Conservation (phyloP, 2,113 vertebrate species). For the Piprites chloris region DNA sequence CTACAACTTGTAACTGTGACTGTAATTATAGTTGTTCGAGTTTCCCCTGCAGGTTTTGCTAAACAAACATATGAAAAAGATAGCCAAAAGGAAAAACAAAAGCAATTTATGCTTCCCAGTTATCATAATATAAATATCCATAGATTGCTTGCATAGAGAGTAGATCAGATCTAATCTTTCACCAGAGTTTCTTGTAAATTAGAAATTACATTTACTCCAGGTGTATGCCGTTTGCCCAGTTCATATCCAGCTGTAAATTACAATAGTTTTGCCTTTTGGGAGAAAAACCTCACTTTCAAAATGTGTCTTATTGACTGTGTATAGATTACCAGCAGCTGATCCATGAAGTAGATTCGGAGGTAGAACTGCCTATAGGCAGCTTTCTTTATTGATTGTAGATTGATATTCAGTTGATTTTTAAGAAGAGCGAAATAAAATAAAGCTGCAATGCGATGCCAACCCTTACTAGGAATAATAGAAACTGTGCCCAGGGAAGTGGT, state of each 20-base stretch:
- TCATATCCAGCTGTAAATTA: conserved; percentile 72
- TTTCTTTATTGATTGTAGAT: conserved; percentile 66
- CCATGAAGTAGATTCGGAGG: conserved; percentile 68
- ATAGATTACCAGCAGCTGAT: conserved; percentile 74
- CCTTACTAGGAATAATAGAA: conserved; percentile 50
- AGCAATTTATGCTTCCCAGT: conserved; percentile 72
- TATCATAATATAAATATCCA: conserved; percentile 65
- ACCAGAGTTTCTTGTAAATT: conserved; percentile 60
- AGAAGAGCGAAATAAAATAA: conserved; percentile 62
- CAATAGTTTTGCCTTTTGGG: conserved; percentile 70
- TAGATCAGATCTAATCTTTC: conserved; percentile 73
- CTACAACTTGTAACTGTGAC: conserved; percentile 44
- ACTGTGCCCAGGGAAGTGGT: background rate
- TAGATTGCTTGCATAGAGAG: conserved; percentile 66
- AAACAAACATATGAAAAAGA: conserved; percentile 71
- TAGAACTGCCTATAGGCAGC: conserved; percentile 58
- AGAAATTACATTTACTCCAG: conserved; percentile 75
- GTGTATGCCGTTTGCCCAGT: conserved; percentile 57
- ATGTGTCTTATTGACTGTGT: conserved; percentile 70
- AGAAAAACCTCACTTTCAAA: conserved; percentile 67
- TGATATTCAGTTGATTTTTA: conserved; percentile 72
- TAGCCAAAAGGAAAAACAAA: conserved; percentile 75
- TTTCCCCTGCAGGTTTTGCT: conserved; percentile 60
- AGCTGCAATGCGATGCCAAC: conserved; percentile 66
- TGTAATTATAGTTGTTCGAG: conserved; percentile 58